Conservation (phyloP, 2,888 invertebrate genomes). For the Microplitis deprimator region DNA sequence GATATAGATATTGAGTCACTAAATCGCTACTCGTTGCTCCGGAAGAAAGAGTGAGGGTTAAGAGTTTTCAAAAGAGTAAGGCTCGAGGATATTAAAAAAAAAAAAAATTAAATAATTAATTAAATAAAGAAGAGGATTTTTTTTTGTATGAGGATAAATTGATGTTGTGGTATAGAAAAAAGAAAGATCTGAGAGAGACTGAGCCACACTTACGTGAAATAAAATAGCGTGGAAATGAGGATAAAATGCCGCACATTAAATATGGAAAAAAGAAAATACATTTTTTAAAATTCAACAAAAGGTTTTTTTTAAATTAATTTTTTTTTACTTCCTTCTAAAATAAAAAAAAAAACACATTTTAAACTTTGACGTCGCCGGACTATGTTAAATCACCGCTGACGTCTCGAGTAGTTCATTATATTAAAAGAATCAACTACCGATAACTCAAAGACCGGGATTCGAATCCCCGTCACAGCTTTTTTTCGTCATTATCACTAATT, state of each 20-base stretch:
- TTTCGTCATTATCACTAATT: no score
- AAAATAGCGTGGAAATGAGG: constrained; percentile 70
- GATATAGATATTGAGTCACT: not conserved
- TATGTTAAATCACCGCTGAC: no score
- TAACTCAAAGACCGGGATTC: no score
- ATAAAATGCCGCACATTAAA: constrained; percentile 69
- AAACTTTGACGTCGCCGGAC: no score
- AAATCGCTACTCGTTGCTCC: constrained; percentile 7
- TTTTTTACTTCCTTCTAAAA: constrained; percentile 35
- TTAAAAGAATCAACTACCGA: no score
- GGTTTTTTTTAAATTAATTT: constrained; percentile 60
- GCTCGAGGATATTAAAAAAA: not conserved
- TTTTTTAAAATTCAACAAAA: constrained; percentile 51
- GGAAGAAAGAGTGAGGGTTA: not conserved
- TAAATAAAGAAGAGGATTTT: not conserved
- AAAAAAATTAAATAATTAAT: not conserved
- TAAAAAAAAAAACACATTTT: no score
- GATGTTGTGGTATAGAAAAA: constrained; percentile 39
- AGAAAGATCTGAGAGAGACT: constrained; percentile 62
- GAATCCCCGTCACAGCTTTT: no score
- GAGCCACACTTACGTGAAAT: constrained; percentile 70
- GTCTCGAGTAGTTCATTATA: no score
- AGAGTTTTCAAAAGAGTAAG: not conserved
- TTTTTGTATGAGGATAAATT: not conserved
- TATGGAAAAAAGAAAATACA: constrained; percentile 66